These are phyloP conservation scores for Cardiocondyla obscurior DNA, from an alignment of 1,140 invertebrate species.

Conservation along the genomic window DNA sequence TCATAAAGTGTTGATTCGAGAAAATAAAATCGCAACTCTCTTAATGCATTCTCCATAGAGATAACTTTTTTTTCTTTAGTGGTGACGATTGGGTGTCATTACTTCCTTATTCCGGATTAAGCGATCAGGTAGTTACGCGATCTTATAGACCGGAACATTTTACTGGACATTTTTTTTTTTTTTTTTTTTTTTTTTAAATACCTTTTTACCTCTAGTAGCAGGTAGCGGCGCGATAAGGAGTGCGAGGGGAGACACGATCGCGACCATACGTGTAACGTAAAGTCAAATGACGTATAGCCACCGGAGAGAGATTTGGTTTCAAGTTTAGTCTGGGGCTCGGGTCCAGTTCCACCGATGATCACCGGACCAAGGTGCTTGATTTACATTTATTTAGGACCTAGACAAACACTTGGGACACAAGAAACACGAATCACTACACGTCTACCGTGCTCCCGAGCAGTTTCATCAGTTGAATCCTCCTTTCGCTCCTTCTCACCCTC, in stretches of 20 bases:
- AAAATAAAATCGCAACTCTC: conserved; percentile 43
- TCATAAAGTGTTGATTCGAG: conserved; percentile 29
- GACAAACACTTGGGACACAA: conserved; percentile 71
- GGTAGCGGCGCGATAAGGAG: conserved; percentile 41
- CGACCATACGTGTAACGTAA: conserved; percentile 54
- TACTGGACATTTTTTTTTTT: background rate
- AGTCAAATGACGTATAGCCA: conserved; percentile 62
- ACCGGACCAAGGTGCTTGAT: conserved; percentile 67
- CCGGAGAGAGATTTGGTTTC: conserved; percentile 26
- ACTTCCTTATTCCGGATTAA: background rate
- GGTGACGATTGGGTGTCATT: background rate
- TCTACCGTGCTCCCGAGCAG: conserved; percentile 65
- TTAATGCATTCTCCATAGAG: background rate
- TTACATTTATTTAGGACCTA: conserved; percentile 78
- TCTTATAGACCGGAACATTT: background rate
- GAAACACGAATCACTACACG: conserved; percentile 74
- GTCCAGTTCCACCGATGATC: conserved; percentile 63
- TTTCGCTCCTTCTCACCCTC: conserved; percentile 33
- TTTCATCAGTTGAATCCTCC: conserved; percentile 60
- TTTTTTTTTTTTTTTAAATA: background rate
- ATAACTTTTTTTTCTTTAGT: background rate
- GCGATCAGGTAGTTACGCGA: background rate
- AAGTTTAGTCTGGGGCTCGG: background rate
- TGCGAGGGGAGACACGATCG: background rate
- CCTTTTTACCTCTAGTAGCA: too few species aligned